A percentile compares a stretch with the other conserved stretches of the same genome.
phyloP scores from a whole-genome alignment of 2,113 vertebrate species.

The Passer domesticus region DNA sequence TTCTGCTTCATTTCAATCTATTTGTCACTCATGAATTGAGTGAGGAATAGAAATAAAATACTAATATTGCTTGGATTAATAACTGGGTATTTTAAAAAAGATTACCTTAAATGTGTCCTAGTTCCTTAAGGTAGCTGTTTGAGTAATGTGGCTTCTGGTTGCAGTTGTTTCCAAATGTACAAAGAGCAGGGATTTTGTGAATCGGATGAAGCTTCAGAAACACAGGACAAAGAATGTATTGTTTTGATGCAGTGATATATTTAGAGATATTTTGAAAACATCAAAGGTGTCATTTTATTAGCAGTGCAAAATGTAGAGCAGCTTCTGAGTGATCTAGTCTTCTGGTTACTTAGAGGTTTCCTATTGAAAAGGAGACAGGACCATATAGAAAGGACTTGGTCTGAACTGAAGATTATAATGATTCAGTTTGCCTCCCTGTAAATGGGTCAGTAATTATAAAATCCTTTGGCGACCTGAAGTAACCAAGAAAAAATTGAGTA shows the following conservation, averaged over 20 bases:
- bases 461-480: background rate
- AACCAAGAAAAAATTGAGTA: background rate
- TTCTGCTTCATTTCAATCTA: conserved; percentile 20
- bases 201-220: background rate
- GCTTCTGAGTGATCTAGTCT: background rate
- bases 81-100: background rate
- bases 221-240: background rate
- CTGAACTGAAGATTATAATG: background rate
- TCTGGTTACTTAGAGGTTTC: background rate
- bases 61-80: background rate
- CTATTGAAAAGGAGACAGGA: background rate
- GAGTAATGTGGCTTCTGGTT: background rate
- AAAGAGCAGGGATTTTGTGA: background rate
- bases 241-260: background rate
- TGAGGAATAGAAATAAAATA: conserved; percentile 26
- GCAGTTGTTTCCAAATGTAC: background rate
- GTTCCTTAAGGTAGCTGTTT: background rate
- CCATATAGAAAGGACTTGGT: background rate
- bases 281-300: background rate
- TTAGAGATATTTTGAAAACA: background rate
- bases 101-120: background rate
- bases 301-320: background rate
- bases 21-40: background rate
- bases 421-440: background rate
- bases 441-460: background rate